Evolutionary conservation across 2,797 vertebrate species (phyloP).

Genomic region (Gallirallus australis): DNA sequence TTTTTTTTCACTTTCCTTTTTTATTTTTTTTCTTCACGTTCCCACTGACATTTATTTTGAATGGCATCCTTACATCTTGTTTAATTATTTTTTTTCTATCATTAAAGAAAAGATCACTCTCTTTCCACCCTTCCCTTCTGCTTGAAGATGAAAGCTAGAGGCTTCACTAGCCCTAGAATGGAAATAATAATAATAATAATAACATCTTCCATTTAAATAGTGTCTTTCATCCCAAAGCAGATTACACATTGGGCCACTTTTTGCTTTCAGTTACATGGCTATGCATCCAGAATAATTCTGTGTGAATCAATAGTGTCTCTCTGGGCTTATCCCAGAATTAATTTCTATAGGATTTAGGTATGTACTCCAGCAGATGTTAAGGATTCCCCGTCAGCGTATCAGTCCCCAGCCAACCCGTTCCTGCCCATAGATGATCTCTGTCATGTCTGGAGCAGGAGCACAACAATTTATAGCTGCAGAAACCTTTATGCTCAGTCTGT

Average conservation of each 20-base stretch:
- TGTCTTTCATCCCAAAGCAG: slow-evolving; percentile 52
- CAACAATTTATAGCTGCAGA: neutral
- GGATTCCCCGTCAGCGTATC: neutral
- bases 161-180: neutral
- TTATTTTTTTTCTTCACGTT: neutral
- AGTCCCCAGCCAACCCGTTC: accelerated
- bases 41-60: slow-evolving; percentile 41
- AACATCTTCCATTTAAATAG: slow-evolving; percentile 21
- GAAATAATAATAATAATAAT: slow-evolving; percentile 18
- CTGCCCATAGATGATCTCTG: accelerated
- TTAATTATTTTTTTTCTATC: neutral
- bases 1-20: too few relatives aligned
- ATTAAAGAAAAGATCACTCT: slow-evolving; percentile 51
- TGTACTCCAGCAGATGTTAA: neutral
- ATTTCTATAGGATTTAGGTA: slow-evolving; percentile 11
- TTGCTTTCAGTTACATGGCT: neutral
- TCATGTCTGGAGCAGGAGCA: neutral
- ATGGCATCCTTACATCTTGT: neutral
- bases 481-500: neutral
- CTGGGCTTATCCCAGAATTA: neutral
- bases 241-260: neutral
- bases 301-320: neutral
- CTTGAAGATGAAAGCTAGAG: slow-evolving; percentile 40
- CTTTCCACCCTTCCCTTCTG: neutral
- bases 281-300: slow-evolving; percentile 4